Base-by-base conservation (phyloP, 30 jellyfish, hydroid and myxozoan species). In the Aurelia aurita complex sp. Pacific region DNA sequence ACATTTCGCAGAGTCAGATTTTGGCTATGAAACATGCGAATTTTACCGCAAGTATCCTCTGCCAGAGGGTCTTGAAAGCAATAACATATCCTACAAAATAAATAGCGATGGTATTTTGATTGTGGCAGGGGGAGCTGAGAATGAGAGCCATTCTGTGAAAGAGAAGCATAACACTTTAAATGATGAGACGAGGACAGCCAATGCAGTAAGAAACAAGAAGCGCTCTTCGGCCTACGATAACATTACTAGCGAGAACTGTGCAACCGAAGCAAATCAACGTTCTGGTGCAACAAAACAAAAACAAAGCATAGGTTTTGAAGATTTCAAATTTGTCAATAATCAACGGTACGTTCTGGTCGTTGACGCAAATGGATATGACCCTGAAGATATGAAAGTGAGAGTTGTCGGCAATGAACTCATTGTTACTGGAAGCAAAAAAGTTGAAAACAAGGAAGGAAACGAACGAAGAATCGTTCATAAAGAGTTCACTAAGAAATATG, bases 1-100 rank as follows among this genome's bases (percentile, higher is more conserved):
- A 65, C 98, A 92, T 62, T 85, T 79, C 69, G 77, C 96, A 6
- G 98, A 85, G 71, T 77, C 96, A 2, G 98, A 92, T 61, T 86
- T 74, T 75, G 98, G 98, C 10, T 75, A 51, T 81, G 98, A 92
- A 62, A 80, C 98, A 17, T 92, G 96, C 73, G 89, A 86, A 55
- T 92, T 92, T 74, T 91, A 84, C 66, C 94, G 98, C 43, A 86
- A 85, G 36, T 92, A 83, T 69, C 98, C 98, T 35, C 85, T 92
- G 15, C 98, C 98, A 17, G 96, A 80, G 33, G 98, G 98, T 6
- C 79, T 85, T 42, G 78, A 68, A 63, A 60, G 78, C 60, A 43
- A 77, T 7, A 97, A 92, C 69, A 86, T 92, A 16, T 57, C 91
- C 17, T 92, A 86, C 62, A 79, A 79, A 32, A 92, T 86, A 64